Conservation (phyloP, 1,140 invertebrate species). For the Dinothrombium tinctorium region DNA sequence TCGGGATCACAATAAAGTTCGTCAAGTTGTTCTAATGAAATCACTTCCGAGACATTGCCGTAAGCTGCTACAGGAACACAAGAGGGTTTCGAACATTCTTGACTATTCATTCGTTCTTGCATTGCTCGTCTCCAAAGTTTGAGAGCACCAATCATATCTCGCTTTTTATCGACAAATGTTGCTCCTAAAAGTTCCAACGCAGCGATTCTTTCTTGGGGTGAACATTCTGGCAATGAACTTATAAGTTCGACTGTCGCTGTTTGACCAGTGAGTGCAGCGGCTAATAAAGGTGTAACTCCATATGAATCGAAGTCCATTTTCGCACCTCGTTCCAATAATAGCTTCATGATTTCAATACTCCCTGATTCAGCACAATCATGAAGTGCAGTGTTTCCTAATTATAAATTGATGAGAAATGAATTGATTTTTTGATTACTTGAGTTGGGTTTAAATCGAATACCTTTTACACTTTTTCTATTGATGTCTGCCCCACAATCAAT, state of each 20-base stretch:
- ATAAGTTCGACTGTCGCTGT: constrained; percentile 76
- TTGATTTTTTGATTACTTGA: neutral
- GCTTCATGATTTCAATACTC: constrained; percentile 64
- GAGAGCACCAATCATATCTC: constrained; percentile 71
- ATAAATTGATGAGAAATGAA: constrained; percentile 1
- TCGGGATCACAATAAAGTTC: constrained; percentile 74
- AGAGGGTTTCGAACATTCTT: constrained; percentile 36
- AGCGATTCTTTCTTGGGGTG: constrained; percentile 54
- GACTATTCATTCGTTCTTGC: constrained; percentile 33
- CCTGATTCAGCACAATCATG: constrained; percentile 91
- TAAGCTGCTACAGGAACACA: constrained; percentile 52
- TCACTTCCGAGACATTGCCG: constrained; percentile 58
- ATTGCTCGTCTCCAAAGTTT: constrained; percentile 70
- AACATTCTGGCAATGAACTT: constrained; percentile 34
- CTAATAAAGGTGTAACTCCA: constrained; percentile 77
- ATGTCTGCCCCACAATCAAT: constrained; percentile 70
- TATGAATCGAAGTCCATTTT: constrained; percentile 84
- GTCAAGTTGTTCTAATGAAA: constrained; percentile 46
- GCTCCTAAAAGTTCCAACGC: constrained; percentile 80
- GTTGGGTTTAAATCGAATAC: no score
- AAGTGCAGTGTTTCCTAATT: constrained; percentile 60
- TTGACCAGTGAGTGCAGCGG: constrained; percentile 73
- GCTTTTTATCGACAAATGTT: constrained; percentile 83
- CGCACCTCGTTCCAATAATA: constrained; percentile 44
- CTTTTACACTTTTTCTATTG: constrained; percentile 66